Evolutionary conservation across 2,113 vertebrate genomes (phyloP), one percentile per base, ranked within the genome.

Genomic region (Speoplatyrhinus poulsoni): DNA sequence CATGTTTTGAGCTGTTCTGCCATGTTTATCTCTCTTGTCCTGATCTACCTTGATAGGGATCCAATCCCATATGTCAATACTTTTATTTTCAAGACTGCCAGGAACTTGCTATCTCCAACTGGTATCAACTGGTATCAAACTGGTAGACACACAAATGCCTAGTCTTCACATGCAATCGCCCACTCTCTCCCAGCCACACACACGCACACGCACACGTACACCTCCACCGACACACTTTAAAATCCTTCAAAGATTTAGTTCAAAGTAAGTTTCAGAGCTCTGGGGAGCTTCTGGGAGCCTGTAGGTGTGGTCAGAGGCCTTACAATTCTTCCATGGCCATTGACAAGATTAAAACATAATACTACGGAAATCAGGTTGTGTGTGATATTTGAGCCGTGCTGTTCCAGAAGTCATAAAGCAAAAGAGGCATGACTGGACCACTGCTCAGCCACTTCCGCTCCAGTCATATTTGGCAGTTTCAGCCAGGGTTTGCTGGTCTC

Each of bases 401-500:
- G 52, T 54, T 54, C 1, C 16, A 58, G 46, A 46, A 61, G 59
- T 50, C 57, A 26, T 61, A 67, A 46, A 67, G 60, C 55, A 53
- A 46, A 57, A 73, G 36, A 60, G 46, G 53, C 69, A 63, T 62
- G 61, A 55, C 9, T 62, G 62, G 68, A 75, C 33, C 11, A 41
- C 36, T 41, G 7, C 36, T 41, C 3, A 41, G 10, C 58, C 73
- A 36, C 46, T 65, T 73, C 41, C 82, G 46, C 60, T 62, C 73
- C 69, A 79, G 72, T 82, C 68, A 70, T 75, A 11, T 80, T 70
- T 85, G 79, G 82, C 73, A 87, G 49, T 78, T 72, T 87, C 69
- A 81, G 57, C 36, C 36, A 41, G 0, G 36, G 36, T 41, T 8
- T 41, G 36, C 4, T 41, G 36, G 36, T 41, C 36, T 41, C 7